These are phyloP conservation scores for Scaptomyza polygonia DNA, from an alignment of 2,888 invertebrate species.

Conservation along the genomic window DNA sequence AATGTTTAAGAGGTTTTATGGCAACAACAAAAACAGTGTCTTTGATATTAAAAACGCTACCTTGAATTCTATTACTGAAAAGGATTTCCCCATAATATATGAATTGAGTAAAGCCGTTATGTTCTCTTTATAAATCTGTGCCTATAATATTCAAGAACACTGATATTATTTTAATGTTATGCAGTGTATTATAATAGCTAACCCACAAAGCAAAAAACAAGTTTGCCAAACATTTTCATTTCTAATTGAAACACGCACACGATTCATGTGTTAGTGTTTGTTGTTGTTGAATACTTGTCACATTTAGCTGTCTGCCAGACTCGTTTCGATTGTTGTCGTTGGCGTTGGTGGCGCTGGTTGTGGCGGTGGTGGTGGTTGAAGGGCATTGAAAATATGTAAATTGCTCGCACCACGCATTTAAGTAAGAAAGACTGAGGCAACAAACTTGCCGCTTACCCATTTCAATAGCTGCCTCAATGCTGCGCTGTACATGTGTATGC, in stretches of 20 bases:
- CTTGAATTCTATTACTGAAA: no score
- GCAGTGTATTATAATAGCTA: conserved; percentile 50
- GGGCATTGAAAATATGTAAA: conserved; percentile 70
- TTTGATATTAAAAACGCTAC: no score
- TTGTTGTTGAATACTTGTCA: conserved; percentile 55
- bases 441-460: conserved; percentile 83
- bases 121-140: no score
- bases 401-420: conserved; percentile 46
- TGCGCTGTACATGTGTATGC: conserved; percentile 85
- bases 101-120: no score
- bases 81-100: no score
- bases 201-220: conserved; percentile 63
- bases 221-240: conserved; percentile 71
- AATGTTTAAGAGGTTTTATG: no score
- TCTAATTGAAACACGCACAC: conserved; percentile 70
- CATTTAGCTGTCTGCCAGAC: conserved; percentile 46
- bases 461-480: conserved; percentile 85
- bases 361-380: conserved; percentile 2
- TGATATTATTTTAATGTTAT: conserved; percentile 54
- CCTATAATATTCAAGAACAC: conserved; percentile 28
- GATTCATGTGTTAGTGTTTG: conserved; percentile 9
- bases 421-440: conserved; percentile 58
- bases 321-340: conserved; percentile 41
- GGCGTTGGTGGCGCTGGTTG: conserved; percentile 1
- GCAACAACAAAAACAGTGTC: no score